Evolutionary conservation across 2,888 invertebrate species (phyloP), one percentile per base, ranked within the genome.

Genomic region (Ormyrus pomaceus): DNA sequence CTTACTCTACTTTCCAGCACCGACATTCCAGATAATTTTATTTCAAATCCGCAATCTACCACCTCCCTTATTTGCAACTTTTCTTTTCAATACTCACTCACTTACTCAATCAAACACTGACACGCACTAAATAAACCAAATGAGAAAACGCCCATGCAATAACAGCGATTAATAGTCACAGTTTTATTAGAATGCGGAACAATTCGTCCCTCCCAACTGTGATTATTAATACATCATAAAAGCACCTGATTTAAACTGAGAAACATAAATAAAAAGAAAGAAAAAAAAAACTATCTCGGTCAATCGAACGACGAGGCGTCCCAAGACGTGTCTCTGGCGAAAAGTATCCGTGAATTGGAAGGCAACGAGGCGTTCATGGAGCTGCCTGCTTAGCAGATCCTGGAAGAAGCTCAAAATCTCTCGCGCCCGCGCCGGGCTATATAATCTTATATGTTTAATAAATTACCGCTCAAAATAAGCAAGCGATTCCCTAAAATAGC

Each of bases 381-480:
- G 46, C 53, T 34, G 5, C 62, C 66, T 77, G 66, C 74, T 68
- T 34, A 34, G 34, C 34, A 34, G 34, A 66, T 80, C 82, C 84
- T 85, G 85, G 85, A 85, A 85, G 83, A 74, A 82, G 78, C 76
- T 86, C 83, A 85, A 85, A 83, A 85, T 75, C 34, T 75, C 64
- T 34, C 83, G 82, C 77, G 62, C 64, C 56, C 81, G 77, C 76
- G 81, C 74, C 81, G 82, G 82, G 82, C 79, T 76, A 48, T 34
- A 77, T 80, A 77, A 75, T 82, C 83, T 82, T 80, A 83, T 80
- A 82, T 83, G 77, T 82, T 85, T 83, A 84, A 85, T 85, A 85
- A 84, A 85, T 84, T 84, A 82, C 82, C 80, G 82, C 85, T 84
- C 79, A 83, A 85, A 85, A 85, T 85, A 85, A 85, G 83, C 82